Conservation (phyloP, 2,113 vertebrate genomes). For the Myodes glareolus region DNA sequence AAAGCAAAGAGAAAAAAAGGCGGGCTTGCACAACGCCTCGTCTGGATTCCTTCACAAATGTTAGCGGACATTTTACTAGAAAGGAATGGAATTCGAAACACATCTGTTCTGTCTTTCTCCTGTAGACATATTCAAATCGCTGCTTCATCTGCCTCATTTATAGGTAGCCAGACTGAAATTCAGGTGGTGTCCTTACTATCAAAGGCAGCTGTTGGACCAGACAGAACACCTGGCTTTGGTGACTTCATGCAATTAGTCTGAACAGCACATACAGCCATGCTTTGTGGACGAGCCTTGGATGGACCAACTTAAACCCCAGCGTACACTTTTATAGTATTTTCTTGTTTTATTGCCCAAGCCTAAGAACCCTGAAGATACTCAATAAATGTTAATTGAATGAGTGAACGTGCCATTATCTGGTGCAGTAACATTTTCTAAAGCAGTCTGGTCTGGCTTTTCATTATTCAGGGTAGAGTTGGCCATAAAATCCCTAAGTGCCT, state of each 20-base stretch:
- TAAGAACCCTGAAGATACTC: constrained; percentile 57
- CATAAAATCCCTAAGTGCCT: constrained; percentile 56
- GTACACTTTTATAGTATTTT: neutral
- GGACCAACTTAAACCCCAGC: constrained; percentile 34
- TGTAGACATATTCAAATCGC: neutral
- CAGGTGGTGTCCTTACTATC: neutral
- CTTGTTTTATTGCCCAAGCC: constrained; percentile 51
- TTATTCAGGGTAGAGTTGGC: constrained; percentile 58
- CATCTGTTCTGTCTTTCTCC: neutral
- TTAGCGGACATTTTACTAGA: constrained; percentile 41
- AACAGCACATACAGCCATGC: constrained; percentile 42
- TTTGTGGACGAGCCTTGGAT: neutral
- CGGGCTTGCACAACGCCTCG: neutral
- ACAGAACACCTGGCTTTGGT: constrained; percentile 55
- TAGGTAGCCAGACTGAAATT: constrained; percentile 28
- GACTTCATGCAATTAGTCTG: neutral
- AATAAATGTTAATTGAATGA: constrained; percentile 69
- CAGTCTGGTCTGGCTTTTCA: constrained; percentile 54
- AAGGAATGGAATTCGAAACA: constrained; percentile 43
- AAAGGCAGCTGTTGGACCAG: constrained; percentile 44
- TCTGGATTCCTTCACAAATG: constrained; percentile 9
- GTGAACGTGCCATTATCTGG: constrained; percentile 48
- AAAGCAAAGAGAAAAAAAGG: neutral
- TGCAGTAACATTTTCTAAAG: constrained; percentile 53
- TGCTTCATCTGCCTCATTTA: neutral